phyloP scores from a whole-genome alignment of 2,888 invertebrate species.

The Perithous albicinctus region DNA sequence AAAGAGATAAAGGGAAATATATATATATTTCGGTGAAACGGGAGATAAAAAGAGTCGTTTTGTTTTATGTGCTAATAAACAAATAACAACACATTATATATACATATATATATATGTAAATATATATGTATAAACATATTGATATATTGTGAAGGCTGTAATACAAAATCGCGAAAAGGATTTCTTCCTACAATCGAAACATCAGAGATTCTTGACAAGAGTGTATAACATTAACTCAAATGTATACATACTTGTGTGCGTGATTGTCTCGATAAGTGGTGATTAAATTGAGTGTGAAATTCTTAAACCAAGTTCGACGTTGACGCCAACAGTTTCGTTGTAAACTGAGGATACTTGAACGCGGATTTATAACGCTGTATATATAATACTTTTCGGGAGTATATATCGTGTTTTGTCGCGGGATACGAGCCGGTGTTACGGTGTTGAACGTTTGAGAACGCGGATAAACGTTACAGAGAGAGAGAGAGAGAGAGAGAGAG shows the following conservation, averaged over 20 bases:
- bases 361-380: conserved; percentile 1
- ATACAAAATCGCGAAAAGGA: conserved; percentile 23
- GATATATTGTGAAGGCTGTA: conserved; percentile 19
- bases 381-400: background rate
- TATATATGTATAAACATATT: conserved; percentile 20
- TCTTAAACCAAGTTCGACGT: background rate
- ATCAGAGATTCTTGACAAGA: conserved; percentile 6
- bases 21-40: conserved; percentile 10
- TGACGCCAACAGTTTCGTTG: background rate
- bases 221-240: background rate
- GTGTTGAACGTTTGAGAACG: conserved; percentile 15
- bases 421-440: conserved; percentile 23
- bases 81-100: background rate
- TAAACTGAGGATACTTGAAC: background rate
- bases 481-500: conserved; percentile 61
- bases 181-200: conserved; percentile 30
- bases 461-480: conserved; percentile 45
- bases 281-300: conserved; percentile 34
- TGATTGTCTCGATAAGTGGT: background rate
- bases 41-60: conserved; percentile 19
- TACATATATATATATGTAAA: conserved; percentile 17
- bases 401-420: conserved; percentile 40
- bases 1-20: conserved; percentile 18
- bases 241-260: conserved; percentile 13
- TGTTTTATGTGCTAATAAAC: conserved; percentile 43